Evolutionary conservation across 2,797 vertebrate genomes (phyloP).

Genomic region (Paedocypris micromegethes): DNA sequence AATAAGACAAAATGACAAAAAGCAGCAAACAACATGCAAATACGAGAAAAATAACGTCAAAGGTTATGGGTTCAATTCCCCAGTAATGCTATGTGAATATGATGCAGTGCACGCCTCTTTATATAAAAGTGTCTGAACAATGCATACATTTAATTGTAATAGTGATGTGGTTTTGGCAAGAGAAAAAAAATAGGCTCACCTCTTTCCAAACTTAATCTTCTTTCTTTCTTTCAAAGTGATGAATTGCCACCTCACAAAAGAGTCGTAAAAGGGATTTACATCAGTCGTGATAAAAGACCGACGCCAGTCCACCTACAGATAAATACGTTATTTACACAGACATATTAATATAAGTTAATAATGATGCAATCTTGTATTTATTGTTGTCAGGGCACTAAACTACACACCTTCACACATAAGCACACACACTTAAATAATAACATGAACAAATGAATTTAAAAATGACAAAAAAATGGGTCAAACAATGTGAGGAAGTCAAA

Average conservation of each 20-base stretch:
- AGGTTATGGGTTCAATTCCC: no score
- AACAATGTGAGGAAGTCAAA: not conserved
- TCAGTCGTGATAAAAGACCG: slow-evolving; percentile 95
- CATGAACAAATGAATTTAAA: not conserved
- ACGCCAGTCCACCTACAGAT: slow-evolving; percentile 87
- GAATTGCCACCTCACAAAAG: slow-evolving; percentile 96
- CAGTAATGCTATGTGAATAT: no score
- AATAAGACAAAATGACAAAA: no score
- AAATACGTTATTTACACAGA: not conserved
- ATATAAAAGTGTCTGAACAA: no score
- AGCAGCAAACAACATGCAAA: no score
- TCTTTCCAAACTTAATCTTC: slow-evolving; percentile 95
- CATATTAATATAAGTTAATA: not conserved
- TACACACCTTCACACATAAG: no score
- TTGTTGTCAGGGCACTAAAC: no score
- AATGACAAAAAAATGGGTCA: not conserved
- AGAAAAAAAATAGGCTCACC: slow-evolving; percentile 62
- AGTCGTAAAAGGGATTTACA: slow-evolving; percentile 95
- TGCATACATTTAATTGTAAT: no score
- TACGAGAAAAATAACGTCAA: no score
- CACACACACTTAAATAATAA: no score
- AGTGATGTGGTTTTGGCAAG: not conserved
- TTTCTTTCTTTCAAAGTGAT: slow-evolving; percentile 87
- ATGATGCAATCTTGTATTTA: no score
- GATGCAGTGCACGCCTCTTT: no score